Base-by-base conservation (phyloP, 2,888 invertebrate genomes). In the Unio delphinus region DNA sequence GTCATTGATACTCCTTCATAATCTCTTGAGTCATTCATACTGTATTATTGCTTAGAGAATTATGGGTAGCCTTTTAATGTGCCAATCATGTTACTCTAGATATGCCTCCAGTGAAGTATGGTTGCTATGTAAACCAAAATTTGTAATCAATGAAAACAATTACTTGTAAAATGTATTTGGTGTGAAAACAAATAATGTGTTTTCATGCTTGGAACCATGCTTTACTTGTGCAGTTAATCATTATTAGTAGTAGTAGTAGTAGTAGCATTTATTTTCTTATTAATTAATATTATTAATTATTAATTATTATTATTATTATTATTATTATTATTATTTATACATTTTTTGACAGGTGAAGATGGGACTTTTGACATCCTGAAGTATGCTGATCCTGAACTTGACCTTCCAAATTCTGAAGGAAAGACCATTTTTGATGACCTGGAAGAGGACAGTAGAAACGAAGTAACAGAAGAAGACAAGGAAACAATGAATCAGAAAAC, bases 361-460 rank as follows among this genome's bases (percentile, higher is more conserved):
- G 89, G 88, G 17, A 85, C 87, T n/a, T 98, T 98, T 90, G 97
- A 98, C 90, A 96, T 98, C 85, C 91, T 98, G 76, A 96, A 97
- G 90, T 98, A 97, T 90, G 97, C 96, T 0, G 97, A 98, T 92
- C 96, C 97, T 0, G 97, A 97, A 90, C 91, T 97, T 67, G 96
- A 96, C 80, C 94, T 94, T 73, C 92, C 81, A 55, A 84, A 82
- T 58, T 95, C 81, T 92, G 94, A 75, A 71, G 94, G 95, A 86
- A 95, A 95, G 56, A 96, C 95, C 86, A 95, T 97, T 80, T 92
- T 97, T 68, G 96, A 96, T 88, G 91, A 91, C 69, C 94, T 94
- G 71, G 80, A 75, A 8, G 78, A 78, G 63, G 76, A 76, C 64
- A 66, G 68, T 6, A 78, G 45, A 45, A 45, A 45, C 11, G 45